These are phyloP conservation scores for Rallus limicola DNA, from an alignment of 2,113 vertebrate genomes.

Conservation along the genomic window DNA sequence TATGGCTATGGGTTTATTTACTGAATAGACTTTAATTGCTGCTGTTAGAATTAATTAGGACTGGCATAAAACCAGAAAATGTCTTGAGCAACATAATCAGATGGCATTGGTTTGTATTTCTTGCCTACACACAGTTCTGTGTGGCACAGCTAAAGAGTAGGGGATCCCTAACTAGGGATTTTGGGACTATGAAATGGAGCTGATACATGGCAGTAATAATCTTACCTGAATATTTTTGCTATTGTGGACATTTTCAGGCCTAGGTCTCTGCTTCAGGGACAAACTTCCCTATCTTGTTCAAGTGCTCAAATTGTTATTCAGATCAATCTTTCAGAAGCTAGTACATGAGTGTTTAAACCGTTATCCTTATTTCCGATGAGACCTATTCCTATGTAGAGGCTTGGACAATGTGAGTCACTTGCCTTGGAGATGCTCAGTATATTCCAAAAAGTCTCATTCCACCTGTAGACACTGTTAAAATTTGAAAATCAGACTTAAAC, in stretches of 20 bases:
- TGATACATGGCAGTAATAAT: not conserved
- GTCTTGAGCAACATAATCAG: not conserved
- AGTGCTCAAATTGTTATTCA: not conserved
- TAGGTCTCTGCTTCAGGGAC: not conserved
- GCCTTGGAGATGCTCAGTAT: not conserved
- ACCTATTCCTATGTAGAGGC: not conserved
- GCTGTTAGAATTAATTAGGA: not conserved
- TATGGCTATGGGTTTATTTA: not conserved
- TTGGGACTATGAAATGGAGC: not conserved
- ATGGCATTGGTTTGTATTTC: not conserved
- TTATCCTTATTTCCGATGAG: not conserved
- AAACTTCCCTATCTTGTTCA: not conserved
- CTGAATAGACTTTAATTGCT: not conserved
- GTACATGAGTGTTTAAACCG: not conserved
- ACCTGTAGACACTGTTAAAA: not conserved
- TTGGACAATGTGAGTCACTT: not conserved
- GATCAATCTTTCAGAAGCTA: not conserved
- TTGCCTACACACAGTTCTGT: not conserved
- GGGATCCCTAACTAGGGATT: not conserved
- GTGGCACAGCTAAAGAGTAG: not conserved
- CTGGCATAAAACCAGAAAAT: not conserved
- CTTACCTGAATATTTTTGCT: not conserved
- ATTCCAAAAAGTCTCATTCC: not conserved
- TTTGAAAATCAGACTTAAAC: not conserved
- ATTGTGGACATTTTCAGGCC: not conserved